Evolutionary conservation across 1,140 invertebrate genomes (phyloP), one percentile per base, ranked within the genome.

Genomic region (Lanistes nyassanus): DNA sequence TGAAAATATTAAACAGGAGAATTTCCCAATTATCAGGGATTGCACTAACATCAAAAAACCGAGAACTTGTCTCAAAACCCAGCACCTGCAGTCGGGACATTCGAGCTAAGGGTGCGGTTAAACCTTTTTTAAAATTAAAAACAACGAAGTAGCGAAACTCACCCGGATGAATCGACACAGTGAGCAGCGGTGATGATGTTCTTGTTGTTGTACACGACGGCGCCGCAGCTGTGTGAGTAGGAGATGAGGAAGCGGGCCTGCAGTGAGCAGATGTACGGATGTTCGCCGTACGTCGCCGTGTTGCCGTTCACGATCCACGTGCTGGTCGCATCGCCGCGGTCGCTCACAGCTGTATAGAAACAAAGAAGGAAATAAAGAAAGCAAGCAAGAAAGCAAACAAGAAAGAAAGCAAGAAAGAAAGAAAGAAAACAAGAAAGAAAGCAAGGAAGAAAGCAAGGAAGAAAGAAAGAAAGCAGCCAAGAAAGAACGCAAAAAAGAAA

Each of bases 181-280:
- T 75, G 73, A 2, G 73, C 73, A n/a, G 73, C 73, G 6, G 73
- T 75, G 73, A 75, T 55, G 47, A 66, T 53, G 26, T 31, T 67
- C 6, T 42, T 56, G 31, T 3, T 23, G 55, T 66, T 58, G 53
- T 56, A 56, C 37, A 75, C 36, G 42, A 66, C 65, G 64, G 39
- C 65, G 34, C 73, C 73, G n/a, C 73, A 75, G 64, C 42, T 75
- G 64, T 75, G 73, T 26, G 42, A 67, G 47, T 42, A 75, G 21
- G 26, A 31, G 70, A 60, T 39, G 51, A 62, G 60, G 11, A 31
- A 42, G 21, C 51, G 64, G 11, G 39, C 51, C 64, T 75, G 73
- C 23, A 75, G 64, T 29, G 73, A 75, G 51, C 51, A 66, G 73
- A 75, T 75, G 64, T 75, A 75, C 19, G 73, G 73, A 51, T 75